These are phyloP conservation scores for Prosopocoilus inquinatus DNA, from an alignment of 2,888 invertebrate genomes.

Conservation along the genomic window DNA sequence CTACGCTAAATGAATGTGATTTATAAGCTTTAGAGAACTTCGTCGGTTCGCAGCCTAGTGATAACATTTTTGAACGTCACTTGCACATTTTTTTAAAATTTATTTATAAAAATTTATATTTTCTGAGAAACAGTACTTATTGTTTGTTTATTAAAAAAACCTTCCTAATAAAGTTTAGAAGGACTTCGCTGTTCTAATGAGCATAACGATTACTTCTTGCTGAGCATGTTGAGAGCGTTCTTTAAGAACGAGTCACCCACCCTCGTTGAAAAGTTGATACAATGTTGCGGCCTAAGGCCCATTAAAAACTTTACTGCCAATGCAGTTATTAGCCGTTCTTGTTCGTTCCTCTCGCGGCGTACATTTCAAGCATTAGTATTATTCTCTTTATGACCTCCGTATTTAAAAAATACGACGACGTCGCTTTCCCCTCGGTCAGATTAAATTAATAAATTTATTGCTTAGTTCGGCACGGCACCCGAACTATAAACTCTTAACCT, in stretches of 20 bases:
- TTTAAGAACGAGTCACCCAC: constrained; percentile 13
- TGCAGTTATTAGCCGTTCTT: constrained; percentile 21
- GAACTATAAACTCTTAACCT: neutral
- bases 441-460: constrained; percentile 25
- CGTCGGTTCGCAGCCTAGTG: no score
- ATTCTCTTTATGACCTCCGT: constrained; percentile 8
- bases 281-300: constrained; percentile 14
- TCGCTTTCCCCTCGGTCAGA: constrained; percentile 8
- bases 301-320: constrained; percentile 25
- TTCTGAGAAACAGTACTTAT: no score
- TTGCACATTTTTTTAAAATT: no score
- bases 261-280: constrained; percentile 9
- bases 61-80: no score
- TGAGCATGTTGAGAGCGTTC: neutral
- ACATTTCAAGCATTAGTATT: constrained; percentile 16
- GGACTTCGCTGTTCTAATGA: constrained; percentile 21
- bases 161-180: constrained; percentile 18
- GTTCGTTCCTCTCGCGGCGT: constrained; percentile 9
- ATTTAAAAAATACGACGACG: constrained; percentile 9
- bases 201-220: constrained; percentile 8
- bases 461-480: constrained; percentile 10
- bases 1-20: no score
- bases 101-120: no score
- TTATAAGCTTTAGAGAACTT: no score
- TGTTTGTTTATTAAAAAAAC: no score